Base-by-base conservation (phyloP, 2,888 invertebrate genomes). In the Epirrita christyi region DNA sequence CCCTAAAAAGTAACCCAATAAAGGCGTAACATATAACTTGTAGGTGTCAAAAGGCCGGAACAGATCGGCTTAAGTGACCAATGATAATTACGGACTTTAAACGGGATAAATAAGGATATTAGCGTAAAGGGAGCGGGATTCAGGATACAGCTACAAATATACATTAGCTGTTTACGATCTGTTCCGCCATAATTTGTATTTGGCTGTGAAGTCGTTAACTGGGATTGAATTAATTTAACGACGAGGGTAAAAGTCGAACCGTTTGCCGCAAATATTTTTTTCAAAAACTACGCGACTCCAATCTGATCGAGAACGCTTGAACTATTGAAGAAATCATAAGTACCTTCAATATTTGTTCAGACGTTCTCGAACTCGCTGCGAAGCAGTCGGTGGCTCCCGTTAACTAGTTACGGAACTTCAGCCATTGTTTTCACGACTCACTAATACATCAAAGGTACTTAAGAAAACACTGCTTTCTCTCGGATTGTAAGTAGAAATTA, bases 261-360 rank as follows among this genome's bases (percentile, higher is more conserved):
- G 56, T 63, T 61, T 50, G 10, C 27, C 55, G 53, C 63, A 65
- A 65, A 65, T 67, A 63, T 67, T 67, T 67, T 63, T 63, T 55
- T 32, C 63, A 36, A 64, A 66, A 53, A 58, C 53, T 48, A 57
- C 55, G 61, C 47, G 60, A 46, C 54, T 56, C 55, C 64, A 66
- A 68, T 70, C 68, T 61, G 70, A 66, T 67, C 63, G 64, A 72
- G 68, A 70, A 64, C 64, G 67, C 70, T 73, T 61, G 63, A 69
- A 70, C 66, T 66, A 66, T 71, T 64, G 68, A 63, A 67, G 66
- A 64, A 72, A 73, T 71, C 68, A 71, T 75, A 72, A 76, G 72
- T 70, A 74, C 66, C 55, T 62, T 55, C 60, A 69, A 65, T 76
- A 71, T 75, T 74, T 76, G 75, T 74, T 74, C 71, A 73, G 73